Evolutionary conservation across 2,113 vertebrate species (phyloP).

Genomic region (Chionomys nivalis): DNA sequence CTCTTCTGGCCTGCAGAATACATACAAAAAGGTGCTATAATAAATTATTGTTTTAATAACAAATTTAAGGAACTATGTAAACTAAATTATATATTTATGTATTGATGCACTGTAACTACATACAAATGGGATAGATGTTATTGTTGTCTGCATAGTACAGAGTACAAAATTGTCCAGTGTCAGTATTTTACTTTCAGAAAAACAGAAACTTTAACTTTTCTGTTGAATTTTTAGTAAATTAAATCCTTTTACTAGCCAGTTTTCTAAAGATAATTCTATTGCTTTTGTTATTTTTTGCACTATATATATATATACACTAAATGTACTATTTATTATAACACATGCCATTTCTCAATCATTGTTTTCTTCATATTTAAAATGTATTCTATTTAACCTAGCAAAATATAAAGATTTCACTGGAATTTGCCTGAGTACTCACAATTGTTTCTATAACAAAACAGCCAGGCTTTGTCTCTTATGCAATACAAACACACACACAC

Average conservation of each 20-base stretch:
- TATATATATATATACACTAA: no score
- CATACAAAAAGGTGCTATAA: background rate
- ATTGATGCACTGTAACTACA: background rate
- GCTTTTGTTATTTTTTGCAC: background rate
- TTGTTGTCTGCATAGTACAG: background rate
- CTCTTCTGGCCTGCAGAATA: no score
- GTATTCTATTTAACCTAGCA: slow-evolving; percentile 11
- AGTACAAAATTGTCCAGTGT: background rate
- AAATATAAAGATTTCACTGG: background rate
- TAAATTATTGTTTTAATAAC: background rate
- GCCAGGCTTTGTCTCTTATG: background rate
- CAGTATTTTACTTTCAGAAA: background rate
- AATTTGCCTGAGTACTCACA: background rate
- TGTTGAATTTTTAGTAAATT: background rate
- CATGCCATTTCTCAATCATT: background rate
- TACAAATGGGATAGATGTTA: background rate
- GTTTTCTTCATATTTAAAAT: background rate
- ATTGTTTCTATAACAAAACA: background rate
- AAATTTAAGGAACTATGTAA: background rate
- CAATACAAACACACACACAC: background rate
- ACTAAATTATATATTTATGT: background rate
- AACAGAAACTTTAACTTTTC: background rate
- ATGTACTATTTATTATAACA: background rate
- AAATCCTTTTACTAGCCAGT: background rate
- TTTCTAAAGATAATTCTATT: background rate